Evolutionary conservation across 2,888 invertebrate species (phyloP).

Genomic region (Cerceris rybyensis): DNA sequence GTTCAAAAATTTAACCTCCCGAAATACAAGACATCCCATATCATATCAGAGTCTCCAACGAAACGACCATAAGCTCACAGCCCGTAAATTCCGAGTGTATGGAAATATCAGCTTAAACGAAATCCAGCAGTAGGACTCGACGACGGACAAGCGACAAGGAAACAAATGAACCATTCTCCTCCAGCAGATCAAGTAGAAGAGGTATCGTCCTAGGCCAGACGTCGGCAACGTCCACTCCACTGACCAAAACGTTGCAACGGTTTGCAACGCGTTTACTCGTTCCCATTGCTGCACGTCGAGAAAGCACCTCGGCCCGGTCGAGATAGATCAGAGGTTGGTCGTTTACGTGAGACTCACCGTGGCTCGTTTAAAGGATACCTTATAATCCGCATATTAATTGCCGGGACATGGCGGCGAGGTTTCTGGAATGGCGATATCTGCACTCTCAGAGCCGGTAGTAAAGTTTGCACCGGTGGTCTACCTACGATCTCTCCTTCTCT

Average conservation of each 20-base stretch:
- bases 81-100: slow-evolving; percentile 27
- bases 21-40: not conserved
- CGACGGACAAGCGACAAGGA: not conserved
- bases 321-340: slow-evolving; percentile 48
- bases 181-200: slow-evolving; percentile 5
- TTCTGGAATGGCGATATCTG: slow-evolving; percentile 47
- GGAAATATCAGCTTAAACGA: slow-evolving; percentile 39
- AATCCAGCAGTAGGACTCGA: not conserved
- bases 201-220: slow-evolving; percentile 20
- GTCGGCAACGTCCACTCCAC: not conserved
- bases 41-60: not conserved
- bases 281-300: not conserved
- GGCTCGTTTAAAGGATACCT: slow-evolving; percentile 54
- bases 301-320: not conserved
- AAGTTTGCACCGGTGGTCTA: slow-evolving; percentile 55
- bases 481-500: not conserved
- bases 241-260: too few species aligned
- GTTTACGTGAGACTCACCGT: slow-evolving; percentile 39
- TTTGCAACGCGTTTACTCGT: too few species aligned
- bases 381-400: slow-evolving; percentile 68
- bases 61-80: slow-evolving; percentile 31
- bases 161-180: not conserved
- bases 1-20: not conserved
- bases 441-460: slow-evolving; percentile 45
- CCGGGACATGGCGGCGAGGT: slow-evolving; percentile 50